A percentile compares a stretch with the other conserved stretches of the same genome.
phyloP scores from a whole-genome alignment of 1,140 invertebrate species.

The Paraescarpia echinospica region DNA sequence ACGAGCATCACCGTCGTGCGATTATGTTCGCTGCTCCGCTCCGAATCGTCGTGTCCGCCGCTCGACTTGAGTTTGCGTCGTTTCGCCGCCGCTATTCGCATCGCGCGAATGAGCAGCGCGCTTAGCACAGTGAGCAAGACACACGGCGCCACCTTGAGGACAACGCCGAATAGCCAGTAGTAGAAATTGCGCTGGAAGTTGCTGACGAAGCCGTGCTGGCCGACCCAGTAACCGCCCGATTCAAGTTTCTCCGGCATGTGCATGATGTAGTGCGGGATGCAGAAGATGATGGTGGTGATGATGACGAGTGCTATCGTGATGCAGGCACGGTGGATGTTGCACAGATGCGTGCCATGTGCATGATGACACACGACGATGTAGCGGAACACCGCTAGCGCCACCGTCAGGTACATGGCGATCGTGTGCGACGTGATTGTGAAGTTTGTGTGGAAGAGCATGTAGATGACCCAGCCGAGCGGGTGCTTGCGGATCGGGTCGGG shows the following conservation, averaged over 20 bases:
- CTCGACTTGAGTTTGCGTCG: conserved; percentile 25
- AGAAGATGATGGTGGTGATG: conserved; percentile 73
- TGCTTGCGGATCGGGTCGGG: conserved; percentile 9
- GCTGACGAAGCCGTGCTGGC: conserved; percentile 8
- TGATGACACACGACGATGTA: conserved; percentile 84
- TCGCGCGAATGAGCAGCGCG: conserved; percentile 73
- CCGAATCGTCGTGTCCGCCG: conserved; percentile 37
- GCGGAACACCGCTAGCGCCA: conserved; percentile 88
- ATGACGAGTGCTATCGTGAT: conserved; percentile 76
- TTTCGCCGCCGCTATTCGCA: conserved; percentile 64
- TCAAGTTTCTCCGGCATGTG: conserved; percentile 38
- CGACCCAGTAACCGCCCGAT: conserved; percentile 21
- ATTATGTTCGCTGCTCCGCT: conserved; percentile 64
- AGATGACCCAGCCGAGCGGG: conserved; percentile 31
- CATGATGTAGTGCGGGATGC: conserved; percentile 71
- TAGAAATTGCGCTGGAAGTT: conserved; percentile 35
- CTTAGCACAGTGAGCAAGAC: conserved; percentile 79
- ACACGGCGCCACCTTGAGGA: conserved; percentile 69
- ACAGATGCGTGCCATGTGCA: conserved; percentile 72
- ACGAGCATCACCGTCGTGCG: conserved; percentile 89
- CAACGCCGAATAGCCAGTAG: conserved; percentile 44
- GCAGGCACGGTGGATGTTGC: conserved; percentile 72
- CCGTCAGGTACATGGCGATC: conserved; percentile 89
- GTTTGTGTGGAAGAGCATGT: conserved; percentile 58
- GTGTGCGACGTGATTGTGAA: conserved; percentile 84